Percentiles rank a stretch among this genome's conserved stretches.
Conservation (phyloP, 1,140 invertebrate species). For the Uloborus diversus region DNA sequence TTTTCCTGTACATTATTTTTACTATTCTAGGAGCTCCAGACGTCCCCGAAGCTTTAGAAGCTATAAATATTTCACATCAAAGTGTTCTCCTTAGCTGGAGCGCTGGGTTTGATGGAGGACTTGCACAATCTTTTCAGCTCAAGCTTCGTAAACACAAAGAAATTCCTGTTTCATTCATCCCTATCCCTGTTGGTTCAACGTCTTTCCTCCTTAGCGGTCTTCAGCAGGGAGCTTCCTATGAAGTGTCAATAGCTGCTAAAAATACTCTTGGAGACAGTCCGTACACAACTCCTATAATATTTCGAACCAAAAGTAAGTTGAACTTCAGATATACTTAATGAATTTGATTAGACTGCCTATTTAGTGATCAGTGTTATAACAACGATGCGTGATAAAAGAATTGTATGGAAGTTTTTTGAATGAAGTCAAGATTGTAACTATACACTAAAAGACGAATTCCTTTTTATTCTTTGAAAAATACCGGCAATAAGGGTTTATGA, state of each 20-base stretch:
- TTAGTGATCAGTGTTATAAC: too few relatives aligned
- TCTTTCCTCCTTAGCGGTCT: slow-evolving; percentile 18
- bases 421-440: too few relatives aligned
- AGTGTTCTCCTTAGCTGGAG: slow-evolving; percentile 83
- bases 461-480: too few relatives aligned
- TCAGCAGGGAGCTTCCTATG: slow-evolving; percentile 10
- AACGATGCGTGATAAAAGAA: too few relatives aligned
- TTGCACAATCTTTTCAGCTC: slow-evolving; percentile 82
- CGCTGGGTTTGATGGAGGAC: slow-evolving; percentile 93
- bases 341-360: not conserved
- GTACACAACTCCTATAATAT: not conserved
- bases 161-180: not conserved
- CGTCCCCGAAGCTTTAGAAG: slow-evolving; percentile 77
- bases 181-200: slow-evolving; percentile 19
- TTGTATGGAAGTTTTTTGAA: too few relatives aligned
- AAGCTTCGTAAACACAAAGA: slow-evolving; percentile 70
- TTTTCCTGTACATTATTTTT: too few relatives aligned
- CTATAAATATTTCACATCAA: slow-evolving; percentile 88
- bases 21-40: slow-evolving; percentile 83
- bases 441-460: too few relatives aligned
- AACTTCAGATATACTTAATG: not conserved
- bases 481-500: too few relatives aligned
- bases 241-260: slow-evolving; percentile 23
- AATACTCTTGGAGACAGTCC: slow-evolving; percentile 40
- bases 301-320: slow-evolving; percentile 43